phyloP scores from a whole-genome alignment of 1,140 invertebrate species.

The Micrasema minimum region DNA sequence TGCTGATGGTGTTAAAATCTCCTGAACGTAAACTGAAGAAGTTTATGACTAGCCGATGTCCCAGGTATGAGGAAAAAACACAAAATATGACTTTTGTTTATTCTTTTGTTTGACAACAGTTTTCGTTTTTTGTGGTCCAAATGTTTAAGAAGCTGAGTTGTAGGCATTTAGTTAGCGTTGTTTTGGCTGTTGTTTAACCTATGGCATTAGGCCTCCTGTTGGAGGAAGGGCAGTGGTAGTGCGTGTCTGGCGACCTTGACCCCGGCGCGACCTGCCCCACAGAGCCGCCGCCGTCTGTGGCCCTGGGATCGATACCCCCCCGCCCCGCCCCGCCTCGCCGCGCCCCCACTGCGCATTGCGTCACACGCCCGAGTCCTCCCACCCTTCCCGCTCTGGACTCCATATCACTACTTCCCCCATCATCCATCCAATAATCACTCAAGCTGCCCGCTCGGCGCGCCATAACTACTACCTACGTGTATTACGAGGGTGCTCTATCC shows the following conservation, averaged over 20 bases:
- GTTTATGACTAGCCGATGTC: too few species aligned
- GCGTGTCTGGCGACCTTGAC: constrained; percentile 37
- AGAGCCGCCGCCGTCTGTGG: constrained; percentile 28
- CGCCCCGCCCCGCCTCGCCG: background rate
- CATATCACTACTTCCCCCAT: background rate
- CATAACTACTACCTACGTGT: constrained; percentile 3
- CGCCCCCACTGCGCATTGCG: constrained; percentile 35
- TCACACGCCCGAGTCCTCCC: constrained; percentile 23
- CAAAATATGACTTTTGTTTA: too few species aligned
- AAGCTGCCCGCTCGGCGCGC: background rate
- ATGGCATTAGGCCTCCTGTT: too few species aligned
- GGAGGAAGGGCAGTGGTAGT: constrained; percentile 11
- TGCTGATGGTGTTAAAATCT: too few species aligned
- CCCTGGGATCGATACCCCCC: constrained; percentile 33
- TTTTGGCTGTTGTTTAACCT: too few species aligned
- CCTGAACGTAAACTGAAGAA: too few species aligned
- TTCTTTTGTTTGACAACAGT: too few species aligned
- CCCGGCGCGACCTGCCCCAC: constrained; percentile 42
- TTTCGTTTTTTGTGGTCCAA: too few species aligned
- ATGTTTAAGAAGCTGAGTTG: too few species aligned
- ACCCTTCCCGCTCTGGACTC: constrained; percentile 1
- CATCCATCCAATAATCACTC: background rate
- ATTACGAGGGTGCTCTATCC: too few species aligned
- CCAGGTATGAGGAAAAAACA: too few species aligned
- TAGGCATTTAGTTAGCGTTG: too few species aligned